Percentiles rank a stretch among this genome's conserved stretches.
phyloP scores from a whole-genome alignment of 2,888 invertebrate species.

The Prosopocoilus inquinatus region DNA sequence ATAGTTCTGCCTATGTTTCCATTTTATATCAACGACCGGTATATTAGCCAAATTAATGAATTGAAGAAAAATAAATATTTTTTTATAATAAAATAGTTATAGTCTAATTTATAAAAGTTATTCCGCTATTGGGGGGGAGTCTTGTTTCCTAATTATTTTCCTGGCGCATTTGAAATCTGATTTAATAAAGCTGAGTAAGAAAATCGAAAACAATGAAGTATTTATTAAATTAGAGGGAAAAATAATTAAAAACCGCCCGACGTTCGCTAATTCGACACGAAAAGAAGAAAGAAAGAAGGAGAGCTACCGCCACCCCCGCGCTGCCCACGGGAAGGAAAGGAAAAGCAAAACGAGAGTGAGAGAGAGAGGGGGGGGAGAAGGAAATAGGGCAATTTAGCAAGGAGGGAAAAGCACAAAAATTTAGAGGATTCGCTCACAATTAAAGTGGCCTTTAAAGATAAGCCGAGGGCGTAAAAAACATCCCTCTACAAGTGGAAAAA shows the following conservation, averaged over 20 bases:
- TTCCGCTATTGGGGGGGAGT: too few relatives aligned
- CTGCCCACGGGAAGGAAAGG: neutral
- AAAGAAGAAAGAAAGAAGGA: neutral
- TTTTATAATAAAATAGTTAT: too few relatives aligned
- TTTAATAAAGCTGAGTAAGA: too few relatives aligned
- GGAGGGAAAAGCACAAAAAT: conserved; percentile 37
- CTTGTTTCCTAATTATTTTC: too few relatives aligned
- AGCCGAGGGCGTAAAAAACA: conserved; percentile 51
- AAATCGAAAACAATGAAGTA: too few relatives aligned
- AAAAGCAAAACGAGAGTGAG: neutral
- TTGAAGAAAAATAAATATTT: too few relatives aligned
- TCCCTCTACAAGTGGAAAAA: conserved; percentile 46
- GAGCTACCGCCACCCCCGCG: neutral
- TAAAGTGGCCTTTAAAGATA: conserved; percentile 51
- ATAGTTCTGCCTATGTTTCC: too few relatives aligned
- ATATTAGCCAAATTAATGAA: too few relatives aligned
- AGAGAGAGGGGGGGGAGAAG: conserved; percentile 29
- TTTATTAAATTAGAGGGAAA: neutral
- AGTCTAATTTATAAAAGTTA: too few relatives aligned
- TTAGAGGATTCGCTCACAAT: conserved; percentile 45
- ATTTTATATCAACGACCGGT: too few relatives aligned
- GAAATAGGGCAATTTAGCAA: conserved; percentile 46
- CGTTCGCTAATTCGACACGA: neutral
- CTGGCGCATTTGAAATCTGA: too few relatives aligned
- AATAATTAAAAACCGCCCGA: neutral